Evolutionary conservation across 2,113 vertebrate genomes (phyloP).

Genomic region (Callospermophilus lateralis): DNA sequence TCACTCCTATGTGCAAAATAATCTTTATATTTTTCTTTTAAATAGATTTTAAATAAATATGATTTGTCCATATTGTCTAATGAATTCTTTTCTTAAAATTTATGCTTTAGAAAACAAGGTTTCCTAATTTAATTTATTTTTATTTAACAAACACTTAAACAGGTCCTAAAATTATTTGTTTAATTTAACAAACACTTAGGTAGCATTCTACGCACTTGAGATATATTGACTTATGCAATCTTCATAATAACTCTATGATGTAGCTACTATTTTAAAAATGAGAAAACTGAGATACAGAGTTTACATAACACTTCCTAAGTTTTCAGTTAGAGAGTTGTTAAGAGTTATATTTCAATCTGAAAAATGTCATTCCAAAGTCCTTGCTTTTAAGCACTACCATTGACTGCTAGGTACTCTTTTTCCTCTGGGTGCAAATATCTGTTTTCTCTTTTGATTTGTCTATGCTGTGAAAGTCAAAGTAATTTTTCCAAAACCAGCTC

Average conservation of each 20-base stretch:
- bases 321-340: neutral
- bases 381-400: neutral
- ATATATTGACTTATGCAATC: neutral
- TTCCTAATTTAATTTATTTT: neutral
- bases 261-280: neutral
- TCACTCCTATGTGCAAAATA: neutral
- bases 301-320: neutral
- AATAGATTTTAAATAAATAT: neutral
- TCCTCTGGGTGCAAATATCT: neutral
- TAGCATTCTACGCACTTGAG: neutral
- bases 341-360: neutral
- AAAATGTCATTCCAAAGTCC: neutral
- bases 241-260: neutral
- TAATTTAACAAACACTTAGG: neutral
- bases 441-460: neutral
- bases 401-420: neutral
- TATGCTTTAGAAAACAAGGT: constrained; percentile 9
- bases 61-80: neutral
- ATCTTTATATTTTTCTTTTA: neutral
- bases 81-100: neutral
- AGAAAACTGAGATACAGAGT: neutral
- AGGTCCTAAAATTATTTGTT: no score
- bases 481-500: neutral
- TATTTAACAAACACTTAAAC: neutral
- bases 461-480: neutral